These are phyloP conservation scores for Tapirus indicus DNA, from an alignment of 2,797 vertebrate genomes.

Conservation along the genomic window DNA sequence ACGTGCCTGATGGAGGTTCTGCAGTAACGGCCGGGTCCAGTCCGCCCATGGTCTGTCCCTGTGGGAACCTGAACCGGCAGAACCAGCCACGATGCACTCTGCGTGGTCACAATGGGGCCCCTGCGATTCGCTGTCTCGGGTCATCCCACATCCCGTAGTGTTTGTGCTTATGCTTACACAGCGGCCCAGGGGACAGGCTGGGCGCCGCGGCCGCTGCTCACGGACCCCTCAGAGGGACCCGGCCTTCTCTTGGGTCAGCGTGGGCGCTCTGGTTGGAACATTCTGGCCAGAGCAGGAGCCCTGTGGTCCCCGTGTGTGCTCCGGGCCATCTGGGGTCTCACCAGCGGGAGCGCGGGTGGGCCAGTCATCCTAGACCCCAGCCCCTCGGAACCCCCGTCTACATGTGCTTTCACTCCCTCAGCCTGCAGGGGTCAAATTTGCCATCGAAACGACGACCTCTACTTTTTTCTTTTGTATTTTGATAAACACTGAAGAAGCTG, in stretches of 20 bases:
- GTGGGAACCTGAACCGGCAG: conserved; percentile 38
- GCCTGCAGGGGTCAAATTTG: conserved; percentile 92
- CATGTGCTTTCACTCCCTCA: conserved; percentile 89
- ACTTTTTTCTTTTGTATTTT: conserved; percentile 91
- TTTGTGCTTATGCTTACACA: conserved; percentile 81
- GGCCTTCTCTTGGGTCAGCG: conserved; percentile 38
- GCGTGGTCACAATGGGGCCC: conserved; percentile 78
- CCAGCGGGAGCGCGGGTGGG: conserved; percentile 78
- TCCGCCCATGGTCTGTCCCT: conserved; percentile 72
- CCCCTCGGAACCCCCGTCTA: conserved; percentile 85
- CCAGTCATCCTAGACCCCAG: conserved; percentile 85
- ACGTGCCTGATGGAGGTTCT: conserved; percentile 81
- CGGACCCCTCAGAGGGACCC: neutral
- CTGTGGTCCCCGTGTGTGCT: conserved; percentile 74
- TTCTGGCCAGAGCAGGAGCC: conserved; percentile 83
- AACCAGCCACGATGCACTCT: conserved; percentile 75
- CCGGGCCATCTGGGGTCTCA: conserved; percentile 84
- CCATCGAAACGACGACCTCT: conserved; percentile 88
- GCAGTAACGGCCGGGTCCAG: conserved; percentile 71
- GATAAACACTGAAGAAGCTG: conserved; percentile 93
- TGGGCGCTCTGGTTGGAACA: conserved; percentile 83
- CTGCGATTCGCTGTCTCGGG: conserved; percentile 76
- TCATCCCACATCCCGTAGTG: conserved; percentile 83
- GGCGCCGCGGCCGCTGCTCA: neutral
- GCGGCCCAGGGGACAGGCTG: conserved; percentile 40